Evolutionary conservation across 2,113 vertebrate genomes (phyloP).

Genomic region (Oryzias celebensis): DNA sequence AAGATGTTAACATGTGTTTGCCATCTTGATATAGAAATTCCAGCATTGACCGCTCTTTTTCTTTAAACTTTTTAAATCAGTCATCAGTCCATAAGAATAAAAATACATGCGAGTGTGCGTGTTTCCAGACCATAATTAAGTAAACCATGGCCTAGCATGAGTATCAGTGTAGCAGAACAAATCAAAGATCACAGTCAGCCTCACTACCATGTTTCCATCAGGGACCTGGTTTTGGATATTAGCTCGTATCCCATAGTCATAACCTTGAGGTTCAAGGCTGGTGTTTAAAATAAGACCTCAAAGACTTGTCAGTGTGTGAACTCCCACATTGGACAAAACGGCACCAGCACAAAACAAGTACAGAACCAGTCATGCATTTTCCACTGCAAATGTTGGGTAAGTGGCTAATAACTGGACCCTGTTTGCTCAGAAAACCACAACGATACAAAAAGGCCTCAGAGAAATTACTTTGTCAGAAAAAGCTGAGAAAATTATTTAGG

Average conservation of each 20-base stretch:
- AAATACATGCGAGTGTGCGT: slow-evolving; percentile 12
- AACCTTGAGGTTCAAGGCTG: slow-evolving; percentile 59
- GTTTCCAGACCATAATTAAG: slow-evolving; percentile 51
- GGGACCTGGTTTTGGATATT: slow-evolving; percentile 43
- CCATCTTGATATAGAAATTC: background rate
- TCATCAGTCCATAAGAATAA: slow-evolving; percentile 23
- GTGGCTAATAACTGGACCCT: slow-evolving; percentile 33
- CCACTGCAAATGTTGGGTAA: slow-evolving; percentile 37
- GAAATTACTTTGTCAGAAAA: slow-evolving; percentile 9
- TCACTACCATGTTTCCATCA: slow-evolving; percentile 59
- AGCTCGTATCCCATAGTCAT: slow-evolving; percentile 54
- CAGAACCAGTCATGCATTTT: slow-evolving; percentile 51
- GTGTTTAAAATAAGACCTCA: slow-evolving; percentile 41
- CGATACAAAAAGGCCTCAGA: slow-evolving; percentile 20
- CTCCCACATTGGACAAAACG: slow-evolving; percentile 41
- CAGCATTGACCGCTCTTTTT: background rate
- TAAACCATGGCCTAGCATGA: slow-evolving; percentile 53
- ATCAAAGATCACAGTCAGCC: slow-evolving; percentile 58
- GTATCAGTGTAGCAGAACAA: slow-evolving; percentile 59
- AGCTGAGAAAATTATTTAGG: slow-evolving; percentile 7
- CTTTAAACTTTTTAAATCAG: slow-evolving; percentile 10
- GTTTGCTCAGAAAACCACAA: slow-evolving; percentile 42
- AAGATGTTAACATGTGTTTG: too few species aligned
- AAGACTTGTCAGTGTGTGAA: slow-evolving; percentile 37
- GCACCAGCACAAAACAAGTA: slow-evolving; percentile 57